These are phyloP conservation scores for Acrocephalus kingi DNA, from an alignment of 2,113 vertebrate genomes.

Conservation along the genomic window DNA sequence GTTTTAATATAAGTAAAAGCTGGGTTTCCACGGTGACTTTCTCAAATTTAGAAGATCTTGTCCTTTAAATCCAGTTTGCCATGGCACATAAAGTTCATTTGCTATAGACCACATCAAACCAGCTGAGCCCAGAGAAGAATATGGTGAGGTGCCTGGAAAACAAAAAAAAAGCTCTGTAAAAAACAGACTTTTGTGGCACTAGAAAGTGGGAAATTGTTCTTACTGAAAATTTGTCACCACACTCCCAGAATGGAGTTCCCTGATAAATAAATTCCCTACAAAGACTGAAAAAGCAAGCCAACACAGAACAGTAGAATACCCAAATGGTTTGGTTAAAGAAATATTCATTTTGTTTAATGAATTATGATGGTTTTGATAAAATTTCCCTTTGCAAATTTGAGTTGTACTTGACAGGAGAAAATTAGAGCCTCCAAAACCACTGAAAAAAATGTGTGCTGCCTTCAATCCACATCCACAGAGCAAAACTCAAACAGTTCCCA, in stretches of 20 bases:
- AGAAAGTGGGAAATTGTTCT: background rate
- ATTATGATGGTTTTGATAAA: background rate
- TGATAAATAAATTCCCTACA: background rate
- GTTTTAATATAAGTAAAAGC: background rate
- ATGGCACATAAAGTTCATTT: conserved; percentile 11
- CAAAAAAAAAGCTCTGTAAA: background rate
- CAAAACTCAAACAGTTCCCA: background rate
- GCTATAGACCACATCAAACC: background rate
- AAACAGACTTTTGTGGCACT: background rate
- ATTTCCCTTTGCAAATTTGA: background rate
- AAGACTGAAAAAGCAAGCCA: background rate
- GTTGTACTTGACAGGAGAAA: background rate
- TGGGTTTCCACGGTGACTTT: background rate
- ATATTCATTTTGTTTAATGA: background rate
- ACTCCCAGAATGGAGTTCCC: background rate
- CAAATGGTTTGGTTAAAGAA: background rate
- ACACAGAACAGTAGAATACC: background rate
- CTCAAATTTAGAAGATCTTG: background rate
- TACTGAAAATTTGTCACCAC: background rate
- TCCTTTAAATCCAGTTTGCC: conserved; percentile 38
- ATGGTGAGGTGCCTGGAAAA: background rate
- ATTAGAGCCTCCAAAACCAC: background rate
- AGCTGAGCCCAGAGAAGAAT: background rate
- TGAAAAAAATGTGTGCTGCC: background rate
- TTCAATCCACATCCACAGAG: background rate